Evolutionary conservation across 2,888 invertebrate species (phyloP).

Genomic region (Pseudolycoriella hygida): DNA sequence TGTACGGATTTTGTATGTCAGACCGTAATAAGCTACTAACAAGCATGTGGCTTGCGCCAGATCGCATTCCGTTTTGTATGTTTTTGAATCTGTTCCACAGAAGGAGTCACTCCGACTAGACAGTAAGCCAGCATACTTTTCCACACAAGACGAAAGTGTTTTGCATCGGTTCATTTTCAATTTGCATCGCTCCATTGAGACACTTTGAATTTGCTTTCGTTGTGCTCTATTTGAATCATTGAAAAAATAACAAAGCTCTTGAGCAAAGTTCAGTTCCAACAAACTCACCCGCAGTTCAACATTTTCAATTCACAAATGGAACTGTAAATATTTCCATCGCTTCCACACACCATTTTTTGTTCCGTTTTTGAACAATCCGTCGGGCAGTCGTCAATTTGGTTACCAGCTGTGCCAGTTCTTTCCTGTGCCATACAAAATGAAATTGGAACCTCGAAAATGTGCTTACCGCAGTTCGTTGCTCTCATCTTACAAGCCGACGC

Average conservation of each 20-base stretch:
- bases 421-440: conserved; percentile 71
- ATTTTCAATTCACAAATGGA: conserved; percentile 79
- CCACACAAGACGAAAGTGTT: conserved; percentile 47
- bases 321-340: conserved; percentile 74
- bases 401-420: conserved; percentile 42
- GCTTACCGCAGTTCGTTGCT: conserved; percentile 82
- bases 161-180: conserved; percentile 55
- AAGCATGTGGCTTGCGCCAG: conserved; percentile 70
- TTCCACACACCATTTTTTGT: conserved; percentile 53
- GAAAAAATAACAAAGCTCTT: neutral
- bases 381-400: conserved; percentile 42
- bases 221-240: conserved; percentile 15
- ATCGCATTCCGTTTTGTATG: conserved; percentile 68
- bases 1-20: too few species aligned
- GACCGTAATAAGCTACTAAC: too few species aligned
- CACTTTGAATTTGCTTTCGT: conserved; percentile 26
- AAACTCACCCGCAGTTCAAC: conserved; percentile 68
- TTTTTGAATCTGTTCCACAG: conserved; percentile 79
- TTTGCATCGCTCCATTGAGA: conserved; percentile 58
- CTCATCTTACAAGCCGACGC: conserved; percentile 84
- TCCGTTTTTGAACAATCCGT: conserved; percentile 42
- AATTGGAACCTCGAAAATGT: conserved; percentile 83
- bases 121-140: conserved; percentile 27
- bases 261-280: neutral
- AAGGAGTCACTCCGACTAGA: conserved; percentile 53